A percentile compares a stretch with the other conserved stretches of the same genome.
Conservation (phyloP, 53 echinoderm and acorn worm genomes). For the Mesocentrotus franciscanus region DNA sequence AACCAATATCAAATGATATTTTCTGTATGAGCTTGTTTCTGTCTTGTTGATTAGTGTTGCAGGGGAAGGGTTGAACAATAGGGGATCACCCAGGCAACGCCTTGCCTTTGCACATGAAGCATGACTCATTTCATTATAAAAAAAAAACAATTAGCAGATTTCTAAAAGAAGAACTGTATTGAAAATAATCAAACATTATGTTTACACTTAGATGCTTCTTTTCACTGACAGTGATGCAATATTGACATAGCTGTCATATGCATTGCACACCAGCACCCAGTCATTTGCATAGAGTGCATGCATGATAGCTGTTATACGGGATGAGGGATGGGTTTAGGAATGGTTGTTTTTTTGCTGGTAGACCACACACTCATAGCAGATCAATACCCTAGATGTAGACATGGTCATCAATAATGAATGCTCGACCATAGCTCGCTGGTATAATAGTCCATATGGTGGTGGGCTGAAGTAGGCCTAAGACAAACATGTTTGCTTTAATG, state of each 20-base stretch:
- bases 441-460: constrained; percentile 9
- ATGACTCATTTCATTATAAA: not conserved
- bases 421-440: not conserved
- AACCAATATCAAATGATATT: no score
- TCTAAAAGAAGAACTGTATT: not conserved
- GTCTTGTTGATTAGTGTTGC: not conserved
- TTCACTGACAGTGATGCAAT: not conserved
- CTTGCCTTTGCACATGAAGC: not conserved
- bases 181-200: not conserved
- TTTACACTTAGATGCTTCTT: not conserved
- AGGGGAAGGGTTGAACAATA: not conserved
- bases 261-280: not conserved
- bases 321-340: constrained; percentile 11
- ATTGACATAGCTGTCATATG: constrained; percentile 2
- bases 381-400: constrained; percentile 24
- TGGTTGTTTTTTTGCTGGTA: not conserved
- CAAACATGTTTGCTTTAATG: not conserved
- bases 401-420: constrained; percentile 29
- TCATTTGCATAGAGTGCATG: constrained; percentile 9
- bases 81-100: not conserved
- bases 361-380: constrained; percentile 13
- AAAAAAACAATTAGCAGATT: not conserved
- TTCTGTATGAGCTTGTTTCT: not conserved
- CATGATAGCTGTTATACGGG: not conserved
- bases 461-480: not conserved